Percentiles rank a stretch among this genome's conserved stretches.
Evolutionary conservation across 2,888 invertebrate genomes (phyloP).

Genomic region (Cetonia aurata): DNA sequence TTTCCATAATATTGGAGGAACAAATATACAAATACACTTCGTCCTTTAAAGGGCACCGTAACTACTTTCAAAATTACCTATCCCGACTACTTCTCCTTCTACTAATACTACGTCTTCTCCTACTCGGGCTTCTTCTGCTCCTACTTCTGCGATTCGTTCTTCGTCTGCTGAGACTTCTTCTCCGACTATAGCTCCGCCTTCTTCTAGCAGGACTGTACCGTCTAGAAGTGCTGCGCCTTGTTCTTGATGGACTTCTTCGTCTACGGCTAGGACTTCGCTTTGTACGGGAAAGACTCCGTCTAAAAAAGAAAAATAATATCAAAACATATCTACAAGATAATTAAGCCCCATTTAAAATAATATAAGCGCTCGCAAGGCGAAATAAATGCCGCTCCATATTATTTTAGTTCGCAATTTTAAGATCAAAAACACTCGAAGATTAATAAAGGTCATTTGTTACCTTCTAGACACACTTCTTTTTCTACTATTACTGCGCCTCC

Average conservation of each 20-base stretch:
- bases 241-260: slow-evolving; percentile 59
- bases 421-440: no score
- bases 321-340: no score
- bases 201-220: slow-evolving; percentile 60
- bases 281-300: slow-evolving; percentile 62
- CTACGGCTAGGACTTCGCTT: slow-evolving; percentile 61
- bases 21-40: not conserved
- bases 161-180: slow-evolving; percentile 59
- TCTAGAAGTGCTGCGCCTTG: slow-evolving; percentile 57
- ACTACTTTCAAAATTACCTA: slow-evolving; percentile 53
- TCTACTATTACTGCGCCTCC: slow-evolving; percentile 59
- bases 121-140: slow-evolving; percentile 55
- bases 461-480: slow-evolving; percentile 64
- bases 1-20: not conserved
- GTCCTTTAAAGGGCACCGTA: not conserved
- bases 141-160: slow-evolving; percentile 57
- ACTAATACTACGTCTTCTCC: slow-evolving; percentile 65
- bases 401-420: no score
- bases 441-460: slow-evolving; percentile 50
- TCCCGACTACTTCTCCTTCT: slow-evolving; percentile 58
- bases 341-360: no score
- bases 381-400: no score
- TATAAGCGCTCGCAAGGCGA: no score
- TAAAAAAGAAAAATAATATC: slow-evolving; percentile 58
- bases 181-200: slow-evolving; percentile 57